These are phyloP conservation scores for Cantharis flavilabris DNA, from an alignment of 2,888 invertebrate species.

Conservation along the genomic window DNA sequence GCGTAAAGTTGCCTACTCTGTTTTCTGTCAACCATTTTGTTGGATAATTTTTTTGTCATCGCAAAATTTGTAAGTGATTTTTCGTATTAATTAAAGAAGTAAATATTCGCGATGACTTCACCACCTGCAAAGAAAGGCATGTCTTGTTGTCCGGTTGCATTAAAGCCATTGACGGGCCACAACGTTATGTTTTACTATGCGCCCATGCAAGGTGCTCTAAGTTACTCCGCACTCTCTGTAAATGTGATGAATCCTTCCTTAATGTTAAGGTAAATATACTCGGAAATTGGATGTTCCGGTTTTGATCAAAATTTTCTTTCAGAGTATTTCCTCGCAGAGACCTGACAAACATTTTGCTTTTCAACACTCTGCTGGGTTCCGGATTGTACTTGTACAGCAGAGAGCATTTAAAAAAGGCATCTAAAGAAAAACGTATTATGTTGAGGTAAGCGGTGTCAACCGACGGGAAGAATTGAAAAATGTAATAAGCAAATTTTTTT, in stretches of 20 bases:
- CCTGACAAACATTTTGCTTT: conserved; percentile 79
- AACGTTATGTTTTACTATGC: conserved; percentile 77
- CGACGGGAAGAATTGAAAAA: neutral
- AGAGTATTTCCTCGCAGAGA: conserved; percentile 76
- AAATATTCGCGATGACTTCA: conserved; percentile 39
- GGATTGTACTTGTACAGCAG: conserved; percentile 83
- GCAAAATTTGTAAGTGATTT: neutral
- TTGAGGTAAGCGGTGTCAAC: conserved; percentile 62
- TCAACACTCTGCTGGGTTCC: conserved; percentile 80
- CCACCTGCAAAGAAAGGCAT: conserved; percentile 41
- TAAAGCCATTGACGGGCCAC: conserved; percentile 72
- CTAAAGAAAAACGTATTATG: conserved; percentile 64
- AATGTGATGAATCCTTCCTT: conserved; percentile 85
- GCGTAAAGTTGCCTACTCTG: neutral
- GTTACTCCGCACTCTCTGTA: conserved; percentile 78
- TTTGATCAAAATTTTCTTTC: conserved; percentile 46
- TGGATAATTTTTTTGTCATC: neutral
- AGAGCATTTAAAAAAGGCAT: conserved; percentile 72
- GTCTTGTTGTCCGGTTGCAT: conserved; percentile 48
- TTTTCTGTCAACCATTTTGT: neutral
- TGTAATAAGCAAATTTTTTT: conserved; percentile 31
- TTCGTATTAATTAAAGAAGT: neutral
- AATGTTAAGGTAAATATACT: conserved; percentile 66
- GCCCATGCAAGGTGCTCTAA: conserved; percentile 74
- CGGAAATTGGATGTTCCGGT: neutral